phyloP scores from a whole-genome alignment of 2,113 vertebrate genomes.

The Leucopternis melanops region DNA sequence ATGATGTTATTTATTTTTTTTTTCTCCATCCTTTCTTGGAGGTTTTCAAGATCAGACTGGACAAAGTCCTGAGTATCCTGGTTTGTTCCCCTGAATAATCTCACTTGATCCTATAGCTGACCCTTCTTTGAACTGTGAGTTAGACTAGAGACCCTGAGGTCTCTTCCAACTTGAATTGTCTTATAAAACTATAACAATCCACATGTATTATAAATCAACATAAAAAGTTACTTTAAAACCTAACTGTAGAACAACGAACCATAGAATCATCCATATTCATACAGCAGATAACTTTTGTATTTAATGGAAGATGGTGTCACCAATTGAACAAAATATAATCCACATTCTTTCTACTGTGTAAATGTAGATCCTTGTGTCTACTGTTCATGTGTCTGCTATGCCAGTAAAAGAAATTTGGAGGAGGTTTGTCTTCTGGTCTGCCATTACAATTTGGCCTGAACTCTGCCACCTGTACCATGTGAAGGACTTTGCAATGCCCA shows the following conservation, averaged over 20 bases:
- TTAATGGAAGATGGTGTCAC: not conserved
- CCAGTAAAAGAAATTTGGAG: not conserved
- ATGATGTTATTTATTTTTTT: too few relatives aligned
- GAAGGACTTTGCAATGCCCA: not conserved
- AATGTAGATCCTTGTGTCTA: not conserved
- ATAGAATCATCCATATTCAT: not conserved
- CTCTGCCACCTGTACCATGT: not conserved
- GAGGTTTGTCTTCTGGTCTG: not conserved
- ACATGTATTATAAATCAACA: not conserved
- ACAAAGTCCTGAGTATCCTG: not conserved
- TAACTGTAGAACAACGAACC: not conserved
- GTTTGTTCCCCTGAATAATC: not conserved
- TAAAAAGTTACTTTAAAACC: not conserved
- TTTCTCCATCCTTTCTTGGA: not conserved
- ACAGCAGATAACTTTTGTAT: not conserved
- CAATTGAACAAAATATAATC: not conserved
- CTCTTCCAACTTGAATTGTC: not conserved
- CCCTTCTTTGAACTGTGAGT: not conserved
- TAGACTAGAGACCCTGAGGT: not conserved
- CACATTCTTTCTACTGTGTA: not conserved
- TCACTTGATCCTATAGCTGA: not conserved
- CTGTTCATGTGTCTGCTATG: not conserved
- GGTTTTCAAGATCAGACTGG: not conserved
- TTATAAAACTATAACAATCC: not conserved
- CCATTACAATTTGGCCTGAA: not conserved